phyloP scores from a whole-genome alignment of 2,888 invertebrate genomes.

The Unio pictorum region DNA sequence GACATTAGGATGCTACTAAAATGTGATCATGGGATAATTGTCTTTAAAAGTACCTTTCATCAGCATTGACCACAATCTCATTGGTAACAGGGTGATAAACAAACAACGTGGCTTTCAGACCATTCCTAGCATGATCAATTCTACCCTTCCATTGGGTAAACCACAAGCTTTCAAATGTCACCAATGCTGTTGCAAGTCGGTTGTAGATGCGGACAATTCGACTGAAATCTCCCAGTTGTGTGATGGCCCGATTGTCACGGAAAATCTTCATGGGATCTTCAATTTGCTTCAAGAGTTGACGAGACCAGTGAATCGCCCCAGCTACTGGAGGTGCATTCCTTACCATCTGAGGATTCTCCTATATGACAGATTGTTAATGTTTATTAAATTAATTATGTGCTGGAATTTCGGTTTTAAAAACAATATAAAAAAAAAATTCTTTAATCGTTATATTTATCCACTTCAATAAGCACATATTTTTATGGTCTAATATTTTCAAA shows the following conservation, averaged over 20 bases:
- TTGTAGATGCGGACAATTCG: constrained; percentile 64
- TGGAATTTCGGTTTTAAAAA: too few relatives aligned
- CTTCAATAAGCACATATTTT: too few relatives aligned
- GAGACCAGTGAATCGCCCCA: constrained; percentile 70
- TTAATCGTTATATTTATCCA: too few relatives aligned
- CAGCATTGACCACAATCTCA: constrained; percentile 67
- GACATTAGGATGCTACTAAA: too few relatives aligned
- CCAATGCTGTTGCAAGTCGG: constrained; percentile 67
- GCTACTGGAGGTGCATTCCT: constrained; percentile 71
- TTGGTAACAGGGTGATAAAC: constrained; percentile 63
- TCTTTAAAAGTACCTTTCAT: constrained; percentile 59
- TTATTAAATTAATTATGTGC: background rate
- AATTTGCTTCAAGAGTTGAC: constrained; percentile 68
- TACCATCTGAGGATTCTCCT: constrained; percentile 65
- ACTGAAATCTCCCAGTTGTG: constrained; percentile 65
- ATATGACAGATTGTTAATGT: constrained; percentile 3
- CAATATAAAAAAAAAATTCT: too few relatives aligned
- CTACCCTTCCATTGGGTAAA: constrained; percentile 68
- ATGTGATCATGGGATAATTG: too few relatives aligned
- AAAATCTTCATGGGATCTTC: constrained; percentile 71
- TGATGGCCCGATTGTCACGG: constrained; percentile 66
- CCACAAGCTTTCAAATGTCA: constrained; percentile 70
- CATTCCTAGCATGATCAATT: constrained; percentile 66
- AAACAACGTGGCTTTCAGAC: constrained; percentile 67
- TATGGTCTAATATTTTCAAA: too few relatives aligned